These are phyloP conservation scores for Hypothenemus hampei DNA, from an alignment of 1,140 invertebrate species.

Conservation along the genomic window DNA sequence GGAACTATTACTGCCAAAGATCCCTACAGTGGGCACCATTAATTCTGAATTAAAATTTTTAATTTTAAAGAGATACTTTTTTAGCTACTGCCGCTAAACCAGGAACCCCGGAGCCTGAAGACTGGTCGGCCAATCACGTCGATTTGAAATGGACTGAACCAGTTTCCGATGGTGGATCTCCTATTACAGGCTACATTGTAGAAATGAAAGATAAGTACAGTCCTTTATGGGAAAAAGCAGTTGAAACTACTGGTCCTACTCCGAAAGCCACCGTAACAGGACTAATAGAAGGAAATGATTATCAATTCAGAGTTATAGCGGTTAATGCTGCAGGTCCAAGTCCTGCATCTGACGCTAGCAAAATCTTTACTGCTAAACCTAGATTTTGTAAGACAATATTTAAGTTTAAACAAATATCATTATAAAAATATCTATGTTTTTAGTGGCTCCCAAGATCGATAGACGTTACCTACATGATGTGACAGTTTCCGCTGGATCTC, in stretches of 20 bases:
- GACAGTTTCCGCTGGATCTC: slow-evolving; percentile 83
- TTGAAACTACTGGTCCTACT: slow-evolving; percentile 68
- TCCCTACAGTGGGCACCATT: slow-evolving; percentile 78
- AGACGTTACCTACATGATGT: slow-evolving; percentile 83
- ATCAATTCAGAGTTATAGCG: slow-evolving; percentile 96
- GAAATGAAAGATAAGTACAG: slow-evolving; percentile 97
- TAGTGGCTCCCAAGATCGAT: slow-evolving; percentile 93
- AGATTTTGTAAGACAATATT: slow-evolving; percentile 60
- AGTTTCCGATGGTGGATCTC: slow-evolving; percentile 81
- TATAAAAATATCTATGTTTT: slow-evolving; percentile 34
- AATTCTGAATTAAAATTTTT: background rate
- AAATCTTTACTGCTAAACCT: slow-evolving; percentile 87
- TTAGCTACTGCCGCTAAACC: slow-evolving; percentile 73
- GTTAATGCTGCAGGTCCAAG: slow-evolving; percentile 92
- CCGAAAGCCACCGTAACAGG: slow-evolving; percentile 75
- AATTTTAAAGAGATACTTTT: slow-evolving; percentile 33
- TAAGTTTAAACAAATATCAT: background rate
- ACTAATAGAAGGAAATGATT: slow-evolving; percentile 94
- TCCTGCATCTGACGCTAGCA: slow-evolving; percentile 80
- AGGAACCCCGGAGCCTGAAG: slow-evolving; percentile 77
- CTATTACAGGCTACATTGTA: slow-evolving; percentile 90
- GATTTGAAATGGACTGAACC: slow-evolving; percentile 83
- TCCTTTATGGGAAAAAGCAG: slow-evolving; percentile 84
- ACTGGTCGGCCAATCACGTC: slow-evolving; percentile 88
- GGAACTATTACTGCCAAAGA: slow-evolving; percentile 92